Evolutionary conservation across 2,113 vertebrate genomes (phyloP), one percentile per base, ranked within the genome.

Genomic region (Ahaetulla prasina): DNA sequence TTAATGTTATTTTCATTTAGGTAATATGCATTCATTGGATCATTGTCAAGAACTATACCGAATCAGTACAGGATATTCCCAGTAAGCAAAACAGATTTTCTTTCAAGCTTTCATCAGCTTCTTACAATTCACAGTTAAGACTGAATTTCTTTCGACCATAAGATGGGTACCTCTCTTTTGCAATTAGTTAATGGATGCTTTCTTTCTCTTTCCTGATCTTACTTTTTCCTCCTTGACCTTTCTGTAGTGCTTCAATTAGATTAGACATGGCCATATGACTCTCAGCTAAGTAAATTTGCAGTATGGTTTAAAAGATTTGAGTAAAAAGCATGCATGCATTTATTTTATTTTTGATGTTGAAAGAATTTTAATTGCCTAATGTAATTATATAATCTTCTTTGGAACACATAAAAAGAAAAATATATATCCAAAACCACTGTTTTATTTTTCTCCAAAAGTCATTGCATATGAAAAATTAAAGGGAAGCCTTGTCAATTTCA

Each of bases 151-250:
- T 55, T 85, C 9, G 52, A 90, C 68, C 91, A 91, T 93, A 94
- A 74, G 63, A 95, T 43, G 0, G 94, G 95, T 93, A 94, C 91
- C 25, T 91, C 87, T 95, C 90, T 91, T 23, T 91, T 93, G 50
- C 94, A 97, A 96, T 96, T 95, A 96, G 94, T 95, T 97, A 96
- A 96, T 96, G 93, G 94, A 91, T 95, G 95, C 84, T 92, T 94
- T 80, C 91, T 94, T 96, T 84, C 89, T 91, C 60, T 93, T 95
- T 94, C 63, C 92, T 89, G 92, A 60, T 93, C 80, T 54, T 86
- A 88, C 3, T 0, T 87, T 22, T 63, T 93, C 89, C 92, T 96
- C 90, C 93, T 93, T 96, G 95, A 96, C 94, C 95, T 95, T 91
- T 90, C n/a, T 93, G 88, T 50, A 96, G 92, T 85, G 94, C 91